Evolutionary conservation across 2,113 vertebrate genomes (phyloP).

Genomic region (Odocoileus virginianus): DNA sequence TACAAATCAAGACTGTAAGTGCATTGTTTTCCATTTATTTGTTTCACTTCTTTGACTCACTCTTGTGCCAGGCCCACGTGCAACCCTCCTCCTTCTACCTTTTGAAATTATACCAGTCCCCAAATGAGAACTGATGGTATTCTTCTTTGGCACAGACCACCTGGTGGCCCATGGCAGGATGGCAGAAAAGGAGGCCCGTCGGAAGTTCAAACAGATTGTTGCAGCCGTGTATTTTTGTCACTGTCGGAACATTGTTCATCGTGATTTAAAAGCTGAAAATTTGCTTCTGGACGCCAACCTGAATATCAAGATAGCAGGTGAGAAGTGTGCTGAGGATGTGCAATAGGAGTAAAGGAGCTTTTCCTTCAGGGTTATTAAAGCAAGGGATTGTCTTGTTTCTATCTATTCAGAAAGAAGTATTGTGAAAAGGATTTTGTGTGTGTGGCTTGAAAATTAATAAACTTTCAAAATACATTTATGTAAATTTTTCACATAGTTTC

Average conservation of each 20-base stretch:
- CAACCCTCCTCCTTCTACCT: neutral
- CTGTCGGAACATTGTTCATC: constrained; percentile 96
- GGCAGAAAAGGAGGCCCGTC: constrained; percentile 97
- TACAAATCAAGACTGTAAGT: neutral
- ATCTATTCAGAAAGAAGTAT: constrained; percentile 60
- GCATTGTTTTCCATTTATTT: neutral
- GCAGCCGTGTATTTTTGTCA: constrained; percentile 98
- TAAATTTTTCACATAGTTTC: neutral
- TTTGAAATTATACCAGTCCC: neutral
- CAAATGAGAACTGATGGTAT: neutral
- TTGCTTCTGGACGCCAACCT: constrained; percentile 96
- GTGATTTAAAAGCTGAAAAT: constrained; percentile 98
- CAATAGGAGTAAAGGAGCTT: constrained; percentile 35
- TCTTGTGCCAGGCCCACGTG: neutral
- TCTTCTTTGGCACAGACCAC: constrained; percentile 85
- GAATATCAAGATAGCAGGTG: constrained; percentile 95
- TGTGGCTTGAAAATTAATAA: neutral
- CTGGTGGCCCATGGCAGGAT: constrained; percentile 97
- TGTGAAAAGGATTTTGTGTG: constrained; percentile 53
- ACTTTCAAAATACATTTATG: neutral
- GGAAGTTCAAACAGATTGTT: constrained; percentile 98
- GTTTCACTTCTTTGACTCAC: neutral
- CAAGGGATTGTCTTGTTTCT: constrained; percentile 52
- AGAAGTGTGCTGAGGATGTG: constrained; percentile 14
- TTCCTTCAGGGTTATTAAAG: constrained; percentile 43